A percentile compares a stretch with the other conserved stretches of the same genome.
These are phyloP conservation scores for Acanthurus tractus DNA, from an alignment of 2,797 vertebrate genomes.

Conservation along the genomic window DNA sequence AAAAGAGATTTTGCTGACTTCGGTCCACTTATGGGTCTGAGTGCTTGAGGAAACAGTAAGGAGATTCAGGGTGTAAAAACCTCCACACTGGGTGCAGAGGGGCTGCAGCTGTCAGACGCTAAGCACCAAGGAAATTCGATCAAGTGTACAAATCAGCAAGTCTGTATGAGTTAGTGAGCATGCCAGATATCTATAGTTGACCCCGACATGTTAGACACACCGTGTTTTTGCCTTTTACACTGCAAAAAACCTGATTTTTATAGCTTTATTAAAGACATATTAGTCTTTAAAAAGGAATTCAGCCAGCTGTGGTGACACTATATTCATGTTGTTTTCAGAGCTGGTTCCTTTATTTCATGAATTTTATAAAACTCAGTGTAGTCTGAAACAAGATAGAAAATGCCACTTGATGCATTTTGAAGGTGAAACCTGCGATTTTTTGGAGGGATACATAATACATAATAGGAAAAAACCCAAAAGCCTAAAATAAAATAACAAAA, in stretches of 20 bases:
- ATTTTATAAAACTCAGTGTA: conserved; percentile 46
- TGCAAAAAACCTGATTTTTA: conserved; percentile 18
- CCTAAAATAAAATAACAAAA: neutral
- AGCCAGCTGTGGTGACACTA: conserved; percentile 25
- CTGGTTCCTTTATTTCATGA: conserved; percentile 38
- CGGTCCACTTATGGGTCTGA: neutral
- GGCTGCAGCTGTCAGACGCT: conserved; percentile 23
- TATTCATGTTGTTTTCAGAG: conserved; percentile 36
- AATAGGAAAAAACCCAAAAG: conserved; percentile 21
- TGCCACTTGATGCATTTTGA: conserved; percentile 11
- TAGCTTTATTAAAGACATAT: conserved; percentile 15
- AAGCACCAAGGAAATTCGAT: conserved; percentile 32
- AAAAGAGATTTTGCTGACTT: neutral
- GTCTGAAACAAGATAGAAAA: conserved; percentile 26
- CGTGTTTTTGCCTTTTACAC: neutral
- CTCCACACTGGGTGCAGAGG: conserved; percentile 14
- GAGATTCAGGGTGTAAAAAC: conserved; percentile 20
- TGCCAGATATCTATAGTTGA: conserved; percentile 27
- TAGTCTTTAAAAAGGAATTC: neutral
- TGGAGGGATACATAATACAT: neutral
- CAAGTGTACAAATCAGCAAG: conserved; percentile 15
- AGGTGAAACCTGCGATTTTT: neutral
- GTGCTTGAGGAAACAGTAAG: conserved; percentile 8
- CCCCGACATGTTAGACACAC: conserved; percentile 7
- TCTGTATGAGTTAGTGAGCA: conserved; percentile 11